These are phyloP conservation scores for Malurus splendens DNA, from an alignment of 2,797 vertebrate genomes.

Conservation along the genomic window DNA sequence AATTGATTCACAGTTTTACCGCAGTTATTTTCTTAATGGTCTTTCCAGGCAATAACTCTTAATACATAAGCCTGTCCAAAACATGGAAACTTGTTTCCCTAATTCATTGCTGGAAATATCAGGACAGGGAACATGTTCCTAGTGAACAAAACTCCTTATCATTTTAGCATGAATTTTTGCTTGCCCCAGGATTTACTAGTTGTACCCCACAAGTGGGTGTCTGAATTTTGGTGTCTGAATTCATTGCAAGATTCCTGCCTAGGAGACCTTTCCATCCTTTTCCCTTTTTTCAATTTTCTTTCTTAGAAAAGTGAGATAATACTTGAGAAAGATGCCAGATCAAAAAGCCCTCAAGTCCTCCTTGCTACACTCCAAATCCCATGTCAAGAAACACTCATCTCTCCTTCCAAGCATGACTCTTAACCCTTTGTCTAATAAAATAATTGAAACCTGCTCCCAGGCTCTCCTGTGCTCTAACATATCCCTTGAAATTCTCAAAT, in stretches of 20 bases:
- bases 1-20: constrained; percentile 51
- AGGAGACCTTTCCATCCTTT: neutral
- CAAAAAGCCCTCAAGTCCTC: constrained; percentile 40
- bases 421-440: constrained; percentile 46
- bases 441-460: constrained; percentile 50
- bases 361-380: constrained; percentile 34
- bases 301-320: constrained; percentile 10
- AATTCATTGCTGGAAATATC: neutral
- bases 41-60: constrained; percentile 35
- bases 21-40: constrained; percentile 53
- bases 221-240: neutral
- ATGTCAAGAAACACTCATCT: constrained; percentile 38
- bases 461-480: neutral
- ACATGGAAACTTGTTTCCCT: constrained; percentile 3
- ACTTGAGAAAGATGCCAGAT: constrained; percentile 33
- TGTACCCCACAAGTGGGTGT: neutral
- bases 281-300: neutral
- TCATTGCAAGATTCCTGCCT: neutral
- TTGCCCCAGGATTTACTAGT: neutral
- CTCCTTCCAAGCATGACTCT: constrained; percentile 28
- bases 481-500: constrained; percentile 44
- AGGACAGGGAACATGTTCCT: neutral
- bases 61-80: constrained; percentile 6
- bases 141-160: neutral
- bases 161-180: neutral